Conservation (phyloP, 2,797 vertebrate species). For the Sphenopsis melanotis region DNA sequence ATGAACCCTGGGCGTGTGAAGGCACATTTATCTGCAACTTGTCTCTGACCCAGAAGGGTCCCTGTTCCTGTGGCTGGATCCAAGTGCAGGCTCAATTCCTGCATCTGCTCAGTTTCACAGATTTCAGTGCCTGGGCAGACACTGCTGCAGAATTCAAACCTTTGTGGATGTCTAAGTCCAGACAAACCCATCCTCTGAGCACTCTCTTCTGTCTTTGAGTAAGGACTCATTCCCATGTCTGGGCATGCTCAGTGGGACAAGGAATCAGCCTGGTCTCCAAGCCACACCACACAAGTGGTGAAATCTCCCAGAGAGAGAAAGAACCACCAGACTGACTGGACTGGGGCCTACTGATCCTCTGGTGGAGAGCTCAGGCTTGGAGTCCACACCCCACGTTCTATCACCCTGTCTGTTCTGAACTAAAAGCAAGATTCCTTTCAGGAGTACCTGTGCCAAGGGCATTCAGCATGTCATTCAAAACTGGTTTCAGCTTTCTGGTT, state of each 20-base stretch:
- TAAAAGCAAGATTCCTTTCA: neutral
- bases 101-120: neutral
- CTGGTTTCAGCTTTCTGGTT: neutral
- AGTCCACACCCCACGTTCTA: rapidly evolving
- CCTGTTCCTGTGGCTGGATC: neutral
- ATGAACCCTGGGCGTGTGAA: neutral
- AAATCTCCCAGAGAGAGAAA: neutral
- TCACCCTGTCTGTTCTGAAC: neutral
- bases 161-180: neutral
- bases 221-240: neutral
- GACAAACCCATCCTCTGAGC: neutral
- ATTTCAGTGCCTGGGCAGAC: neutral
- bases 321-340: neutral
- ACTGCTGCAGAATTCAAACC: neutral
- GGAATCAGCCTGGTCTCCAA: neutral
- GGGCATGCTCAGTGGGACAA: neutral
- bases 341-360: neutral
- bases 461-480: neutral
- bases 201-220: neutral
- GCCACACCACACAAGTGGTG: neutral
- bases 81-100: neutral
- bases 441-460: neutral
- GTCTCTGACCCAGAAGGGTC: neutral
- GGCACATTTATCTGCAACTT: neutral
- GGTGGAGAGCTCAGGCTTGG: neutral